phyloP scores from a whole-genome alignment of 2,888 invertebrate species.

The Macaria liturata region DNA sequence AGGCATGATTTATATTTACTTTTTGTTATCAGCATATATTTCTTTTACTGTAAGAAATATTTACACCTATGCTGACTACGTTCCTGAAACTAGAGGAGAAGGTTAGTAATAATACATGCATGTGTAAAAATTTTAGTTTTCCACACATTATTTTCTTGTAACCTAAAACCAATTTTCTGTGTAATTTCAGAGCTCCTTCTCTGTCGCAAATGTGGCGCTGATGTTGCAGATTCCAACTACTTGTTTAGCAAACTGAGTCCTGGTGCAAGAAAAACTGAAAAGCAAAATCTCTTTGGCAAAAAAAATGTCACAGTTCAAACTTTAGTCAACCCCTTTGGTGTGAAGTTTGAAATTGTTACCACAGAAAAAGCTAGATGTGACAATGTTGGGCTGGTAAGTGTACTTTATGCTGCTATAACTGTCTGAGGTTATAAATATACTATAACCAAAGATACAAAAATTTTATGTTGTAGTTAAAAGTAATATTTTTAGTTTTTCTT shows the following conservation, averaged over 20 bases:
- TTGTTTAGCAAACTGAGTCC: constrained; percentile 79
- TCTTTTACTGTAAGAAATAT: constrained; percentile 41
- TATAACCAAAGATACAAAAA: no score
- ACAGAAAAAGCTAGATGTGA: constrained; percentile 81
- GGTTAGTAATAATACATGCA: constrained; percentile 37
- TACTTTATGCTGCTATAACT: no score
- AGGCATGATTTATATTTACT: constrained; percentile 60
- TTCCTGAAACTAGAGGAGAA: constrained; percentile 51
- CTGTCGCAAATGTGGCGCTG: constrained; percentile 84
- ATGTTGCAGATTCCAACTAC: constrained; percentile 80
- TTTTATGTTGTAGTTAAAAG: no score
- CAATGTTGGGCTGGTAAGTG: constrained; percentile 76
- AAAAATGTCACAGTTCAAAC: constrained; percentile 81
- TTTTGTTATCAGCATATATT: constrained; percentile 43
- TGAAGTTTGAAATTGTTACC: constrained; percentile 80
- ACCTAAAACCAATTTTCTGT: no score
- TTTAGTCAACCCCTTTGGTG: constrained; percentile 80
- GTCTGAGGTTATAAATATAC: no score
- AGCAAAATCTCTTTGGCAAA: constrained; percentile 80
- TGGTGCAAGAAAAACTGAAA: constrained; percentile 67
- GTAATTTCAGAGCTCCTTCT: constrained; percentile 76
- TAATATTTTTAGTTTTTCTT: no score
- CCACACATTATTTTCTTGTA: no score
- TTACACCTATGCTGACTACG: constrained; percentile 44
- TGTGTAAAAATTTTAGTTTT: background rate